phyloP scores from a whole-genome alignment of 2,113 vertebrate species.

The Rana temporaria region DNA sequence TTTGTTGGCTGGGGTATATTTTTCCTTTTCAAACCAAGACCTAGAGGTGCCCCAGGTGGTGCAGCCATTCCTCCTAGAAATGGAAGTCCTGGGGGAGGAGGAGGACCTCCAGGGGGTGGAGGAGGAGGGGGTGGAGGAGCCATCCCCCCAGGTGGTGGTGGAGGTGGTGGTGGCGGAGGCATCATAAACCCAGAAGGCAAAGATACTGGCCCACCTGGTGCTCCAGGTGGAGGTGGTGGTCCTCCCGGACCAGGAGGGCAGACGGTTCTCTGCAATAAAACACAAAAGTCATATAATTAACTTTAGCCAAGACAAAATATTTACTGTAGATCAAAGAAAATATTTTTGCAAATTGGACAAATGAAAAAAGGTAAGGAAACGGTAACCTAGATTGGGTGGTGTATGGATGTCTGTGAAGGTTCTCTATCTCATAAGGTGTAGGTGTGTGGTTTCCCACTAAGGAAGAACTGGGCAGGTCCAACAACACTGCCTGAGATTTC shows the following conservation, averaged over 20 bases:
- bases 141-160: conserved; percentile 65
- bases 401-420: too few species aligned
- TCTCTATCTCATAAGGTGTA: too few species aligned
- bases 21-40: conserved; percentile 86
- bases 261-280: conserved; percentile 78
- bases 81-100: conserved; percentile 82
- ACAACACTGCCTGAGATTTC: too few species aligned
- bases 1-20: conserved; percentile 92
- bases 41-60: conserved; percentile 85
- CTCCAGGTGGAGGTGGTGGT: conserved; percentile 72
- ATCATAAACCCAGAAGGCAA: conserved; percentile 34
- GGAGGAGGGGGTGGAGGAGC: conserved; percentile 81
- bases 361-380: too few species aligned
- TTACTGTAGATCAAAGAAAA: too few species aligned
- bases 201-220: conserved; percentile 82
- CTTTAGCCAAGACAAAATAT: too few species aligned
- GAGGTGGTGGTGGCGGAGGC: conserved; percentile 65
- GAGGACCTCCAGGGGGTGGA: conserved; percentile 84
- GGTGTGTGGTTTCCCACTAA: too few species aligned
- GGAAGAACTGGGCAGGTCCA: too few species aligned
- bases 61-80: conserved; percentile 80
- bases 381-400: too few species aligned
- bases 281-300: background rate
- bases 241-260: conserved; percentile 79
- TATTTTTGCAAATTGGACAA: too few species aligned